Conservation (phyloP, 2,888 invertebrate genomes). For the Chrysina gloriosa region DNA sequence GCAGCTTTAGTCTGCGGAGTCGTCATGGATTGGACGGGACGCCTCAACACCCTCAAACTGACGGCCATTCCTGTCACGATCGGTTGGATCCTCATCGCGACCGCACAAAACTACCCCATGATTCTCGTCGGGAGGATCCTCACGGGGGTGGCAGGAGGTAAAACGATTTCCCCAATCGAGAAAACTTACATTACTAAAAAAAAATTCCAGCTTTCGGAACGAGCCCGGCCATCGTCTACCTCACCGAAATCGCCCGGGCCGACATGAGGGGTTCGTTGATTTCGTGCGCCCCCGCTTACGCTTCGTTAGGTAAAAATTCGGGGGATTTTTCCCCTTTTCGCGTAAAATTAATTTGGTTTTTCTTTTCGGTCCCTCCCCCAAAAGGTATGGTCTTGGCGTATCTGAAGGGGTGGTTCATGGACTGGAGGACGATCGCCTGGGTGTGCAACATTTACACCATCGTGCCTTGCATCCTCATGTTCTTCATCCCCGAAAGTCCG, state of each 20-base stretch:
- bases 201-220: conserved; percentile 67
- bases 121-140: conserved; percentile 68
- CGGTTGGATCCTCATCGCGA: conserved; percentile 71
- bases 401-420: conserved; percentile 67
- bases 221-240: conserved; percentile 72
- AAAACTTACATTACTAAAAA: neutral
- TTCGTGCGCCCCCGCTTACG: conserved; percentile 70
- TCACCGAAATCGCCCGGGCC: conserved; percentile 71
- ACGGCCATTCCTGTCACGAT: conserved; percentile 68
- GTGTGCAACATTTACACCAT: conserved; percentile 67
- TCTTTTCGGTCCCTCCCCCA: conserved; percentile 46
- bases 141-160: conserved; percentile 69
- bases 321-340: conserved; percentile 7
- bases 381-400: conserved; percentile 72
- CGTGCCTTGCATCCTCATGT: conserved; percentile 66
- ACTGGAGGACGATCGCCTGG: conserved; percentile 71
- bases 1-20: conserved; percentile 69
- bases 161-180: neutral
- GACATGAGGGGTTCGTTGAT: conserved; percentile 72
- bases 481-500: conserved; percentile 71
- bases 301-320: conserved; percentile 71
- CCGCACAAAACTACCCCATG: conserved; percentile 66
- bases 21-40: conserved; percentile 69
- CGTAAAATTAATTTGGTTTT: neutral
- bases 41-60: conserved; percentile 69